phyloP scores from a whole-genome alignment of 1,140 invertebrate species.

The Heliconius hermathena region DNA sequence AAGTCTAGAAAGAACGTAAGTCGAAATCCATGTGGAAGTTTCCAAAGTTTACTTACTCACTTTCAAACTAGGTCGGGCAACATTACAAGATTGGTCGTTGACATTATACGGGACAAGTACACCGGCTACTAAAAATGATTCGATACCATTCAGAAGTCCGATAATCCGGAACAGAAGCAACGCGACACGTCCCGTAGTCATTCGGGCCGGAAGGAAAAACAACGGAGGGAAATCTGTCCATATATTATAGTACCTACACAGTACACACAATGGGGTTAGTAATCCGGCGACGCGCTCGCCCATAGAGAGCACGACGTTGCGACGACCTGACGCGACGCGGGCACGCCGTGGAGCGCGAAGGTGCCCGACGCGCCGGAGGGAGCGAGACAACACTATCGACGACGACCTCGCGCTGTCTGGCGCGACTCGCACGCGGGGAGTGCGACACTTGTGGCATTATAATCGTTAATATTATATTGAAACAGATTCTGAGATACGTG shows the following conservation, averaged over 20 bases:
- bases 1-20: slow-evolving; percentile 30
- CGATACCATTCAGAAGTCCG: slow-evolving; percentile 82
- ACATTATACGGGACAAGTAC: slow-evolving; percentile 93
- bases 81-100: slow-evolving; percentile 93
- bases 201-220: slow-evolving; percentile 71
- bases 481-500: too few species aligned
- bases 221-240: slow-evolving; percentile 82
- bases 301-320: slow-evolving; percentile 63
- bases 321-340: too few species aligned
- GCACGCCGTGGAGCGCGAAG: too few species aligned
- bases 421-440: too few species aligned
- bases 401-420: too few species aligned
- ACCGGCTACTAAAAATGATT: slow-evolving; percentile 86
- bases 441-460: too few species aligned
- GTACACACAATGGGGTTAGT: too few species aligned
- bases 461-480: too few species aligned
- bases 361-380: too few species aligned
- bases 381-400: too few species aligned
- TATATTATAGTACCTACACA: too few species aligned
- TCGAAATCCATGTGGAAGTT: slow-evolving; percentile 16
- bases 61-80: slow-evolving; percentile 89
- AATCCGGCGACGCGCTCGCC: slow-evolving; percentile 68
- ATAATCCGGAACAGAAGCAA: slow-evolving; percentile 81
- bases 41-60: slow-evolving; percentile 37
- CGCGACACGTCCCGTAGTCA: slow-evolving; percentile 80